Percentiles rank a stretch among this genome's conserved stretches.
phyloP scores from a whole-genome alignment of 1,140 invertebrate genomes.

The Pollicipes pollicipes region DNA sequence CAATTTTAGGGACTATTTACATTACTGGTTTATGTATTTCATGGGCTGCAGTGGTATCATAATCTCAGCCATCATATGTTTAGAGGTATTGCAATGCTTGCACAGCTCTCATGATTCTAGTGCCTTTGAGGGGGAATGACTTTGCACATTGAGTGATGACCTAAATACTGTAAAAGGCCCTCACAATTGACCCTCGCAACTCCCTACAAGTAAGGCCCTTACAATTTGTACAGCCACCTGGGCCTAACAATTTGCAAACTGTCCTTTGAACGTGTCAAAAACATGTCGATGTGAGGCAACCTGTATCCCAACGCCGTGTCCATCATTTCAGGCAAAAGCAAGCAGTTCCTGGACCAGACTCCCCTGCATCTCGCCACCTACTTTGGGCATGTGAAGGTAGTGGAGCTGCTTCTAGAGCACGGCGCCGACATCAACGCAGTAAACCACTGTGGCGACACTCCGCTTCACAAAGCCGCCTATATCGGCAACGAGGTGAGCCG shows the following conservation, averaged over 20 bases:
- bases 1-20: too few relatives aligned
- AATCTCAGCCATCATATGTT: conserved; percentile 4
- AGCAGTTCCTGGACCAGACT: conserved; percentile 33
- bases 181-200: neutral
- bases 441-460: conserved; percentile 32
- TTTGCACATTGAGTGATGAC: neutral
- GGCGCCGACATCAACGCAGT: conserved; percentile 30
- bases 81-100: conserved; percentile 5
- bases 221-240: neutral
- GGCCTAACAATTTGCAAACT: conserved; percentile 16
- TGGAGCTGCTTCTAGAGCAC: conserved; percentile 26
- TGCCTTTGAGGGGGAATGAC: too few relatives aligned
- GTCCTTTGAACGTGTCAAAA: neutral
- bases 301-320: conserved; percentile 13
- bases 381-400: conserved; percentile 31
- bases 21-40: too few relatives aligned
- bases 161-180: conserved; percentile 29
- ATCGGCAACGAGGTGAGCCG: conserved; percentile 24
- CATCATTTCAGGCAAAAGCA: conserved; percentile 25
- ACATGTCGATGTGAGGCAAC: conserved; percentile 3
- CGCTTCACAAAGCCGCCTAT: conserved; percentile 33
- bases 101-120: neutral
- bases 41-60: neutral
- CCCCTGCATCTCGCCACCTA: conserved; percentile 32
- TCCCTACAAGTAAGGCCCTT: neutral